Percentiles rank a stretch among this genome's conserved stretches.
These are phyloP conservation scores for Zosterops lateralis DNA, from an alignment of 2,113 vertebrate species.

Conservation along the genomic window DNA sequence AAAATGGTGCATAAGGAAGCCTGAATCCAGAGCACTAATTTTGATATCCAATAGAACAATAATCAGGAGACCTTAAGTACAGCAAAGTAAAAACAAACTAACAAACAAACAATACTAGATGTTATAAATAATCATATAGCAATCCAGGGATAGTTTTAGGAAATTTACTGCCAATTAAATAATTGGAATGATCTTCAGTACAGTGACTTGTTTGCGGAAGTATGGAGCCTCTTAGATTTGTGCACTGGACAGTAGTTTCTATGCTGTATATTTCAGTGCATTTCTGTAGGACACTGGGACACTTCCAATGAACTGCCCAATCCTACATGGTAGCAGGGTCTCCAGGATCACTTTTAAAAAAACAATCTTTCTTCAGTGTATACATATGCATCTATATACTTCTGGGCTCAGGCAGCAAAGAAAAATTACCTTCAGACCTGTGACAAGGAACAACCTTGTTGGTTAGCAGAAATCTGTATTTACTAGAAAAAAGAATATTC, in stretches of 20 bases:
- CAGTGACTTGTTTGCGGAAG: neutral
- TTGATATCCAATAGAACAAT: neutral
- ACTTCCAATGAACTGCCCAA: neutral
- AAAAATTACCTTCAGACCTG: neutral
- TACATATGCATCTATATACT: neutral
- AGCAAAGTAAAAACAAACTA: neutral
- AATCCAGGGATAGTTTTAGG: neutral
- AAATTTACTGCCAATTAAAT: neutral
- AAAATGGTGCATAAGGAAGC: neutral
- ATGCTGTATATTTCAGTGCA: neutral
- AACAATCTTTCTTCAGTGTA: neutral
- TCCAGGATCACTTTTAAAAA: neutral
- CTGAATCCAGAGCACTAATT: neutral
- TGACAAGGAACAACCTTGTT: neutral
- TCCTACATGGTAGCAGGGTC: neutral
- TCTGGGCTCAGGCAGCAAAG: neutral
- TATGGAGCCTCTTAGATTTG: neutral
- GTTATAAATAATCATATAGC: neutral
- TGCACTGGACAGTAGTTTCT: neutral
- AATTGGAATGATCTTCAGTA: neutral
- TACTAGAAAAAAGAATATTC: neutral
- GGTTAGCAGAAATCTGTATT: neutral
- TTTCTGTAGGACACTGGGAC: neutral
- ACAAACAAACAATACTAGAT: neutral
- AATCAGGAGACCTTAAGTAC: neutral